Evolutionary conservation across 2,888 invertebrate species (phyloP), one percentile per base, ranked within the genome.

Genomic region (Falcaria lacertinaria): DNA sequence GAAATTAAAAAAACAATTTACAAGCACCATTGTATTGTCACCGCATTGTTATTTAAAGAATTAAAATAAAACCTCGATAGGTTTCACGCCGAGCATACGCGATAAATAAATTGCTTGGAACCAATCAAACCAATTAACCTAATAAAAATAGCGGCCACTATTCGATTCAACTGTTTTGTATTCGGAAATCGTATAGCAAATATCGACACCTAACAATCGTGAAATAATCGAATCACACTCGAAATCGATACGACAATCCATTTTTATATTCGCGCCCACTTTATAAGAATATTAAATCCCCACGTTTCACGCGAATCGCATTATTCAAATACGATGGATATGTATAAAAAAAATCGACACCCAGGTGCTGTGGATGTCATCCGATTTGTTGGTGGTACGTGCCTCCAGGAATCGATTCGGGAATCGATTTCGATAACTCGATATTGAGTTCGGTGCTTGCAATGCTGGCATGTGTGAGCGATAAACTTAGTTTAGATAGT

Each of bases 391-490:
- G 56, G 38, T 47, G 41, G 43, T 42, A 63, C 66, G 67, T 66
- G 67, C 55, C 35, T 39, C 41, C 46, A 47, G 50, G 54, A 60
- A 62, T 58, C 64, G 59, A 64, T 59, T 52, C 42, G 47, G 50
- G 54, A 60, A 62, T 58, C 64, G 59, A 64, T 59, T 52, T 41
- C 52, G 64, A 64, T 64, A 64, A 62, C 60, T 61, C 56, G 57
- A 58, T 52, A 57, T 48, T 45, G 49, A 15, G 37, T 22, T 37
- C 17, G 37, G 22, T 37, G 37, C 37, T 37, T 37, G 37, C 25
- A 37, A 22, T 37, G 37, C 37, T 14, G 37, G 7, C 37, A 37
- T 25, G 37, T 37, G 37, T 15, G 14, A 37, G 8, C 37, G 37
- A 37, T 37, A 22, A 37, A 37, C 22, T 14, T 37, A 22, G 14